These are phyloP conservation scores for Acanthurus lineatus DNA, from an alignment of 2,797 vertebrate genomes.

Conservation along the genomic window DNA sequence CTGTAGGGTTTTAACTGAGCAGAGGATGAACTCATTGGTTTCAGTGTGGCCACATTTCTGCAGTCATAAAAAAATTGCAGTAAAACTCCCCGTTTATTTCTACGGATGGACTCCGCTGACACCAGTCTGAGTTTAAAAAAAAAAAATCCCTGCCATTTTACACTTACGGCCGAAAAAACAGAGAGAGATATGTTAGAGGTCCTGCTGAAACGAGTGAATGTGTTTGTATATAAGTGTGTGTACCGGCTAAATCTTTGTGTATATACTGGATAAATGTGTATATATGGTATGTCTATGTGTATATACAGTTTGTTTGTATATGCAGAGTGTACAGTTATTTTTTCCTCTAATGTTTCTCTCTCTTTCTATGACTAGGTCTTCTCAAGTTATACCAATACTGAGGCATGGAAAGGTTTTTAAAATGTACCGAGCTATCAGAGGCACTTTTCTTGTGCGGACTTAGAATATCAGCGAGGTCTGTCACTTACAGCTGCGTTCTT, in stretches of 20 bases:
- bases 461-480: constrained; percentile 78
- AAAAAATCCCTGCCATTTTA: constrained; percentile 67
- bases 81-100: constrained; percentile 69
- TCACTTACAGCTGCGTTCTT: constrained; percentile 77
- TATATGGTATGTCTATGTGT: constrained; percentile 84
- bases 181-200: constrained; percentile 86
- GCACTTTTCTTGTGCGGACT: constrained; percentile 82
- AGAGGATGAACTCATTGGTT: constrained; percentile 67
- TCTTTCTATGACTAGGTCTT: constrained; percentile 80
- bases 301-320: constrained; percentile 88
- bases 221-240: constrained; percentile 83
- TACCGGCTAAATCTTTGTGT: constrained; percentile 83
- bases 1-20: constrained; percentile 63
- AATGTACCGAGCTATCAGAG: constrained; percentile 74
- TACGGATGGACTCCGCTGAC: constrained; percentile 75
- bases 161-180: constrained; percentile 68
- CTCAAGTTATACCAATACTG: constrained; percentile 74
- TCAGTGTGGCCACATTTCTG: constrained; percentile 70
- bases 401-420: constrained; percentile 77
- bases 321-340: constrained; percentile 88
- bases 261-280: constrained; percentile 87
- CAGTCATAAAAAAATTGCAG: constrained; percentile 57
- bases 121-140: constrained; percentile 62
- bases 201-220: constrained; percentile 84
- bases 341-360: constrained; percentile 83